Evolutionary conservation across 1,140 invertebrate species (phyloP).

Genomic region (Stegodyphus dumicola): DNA sequence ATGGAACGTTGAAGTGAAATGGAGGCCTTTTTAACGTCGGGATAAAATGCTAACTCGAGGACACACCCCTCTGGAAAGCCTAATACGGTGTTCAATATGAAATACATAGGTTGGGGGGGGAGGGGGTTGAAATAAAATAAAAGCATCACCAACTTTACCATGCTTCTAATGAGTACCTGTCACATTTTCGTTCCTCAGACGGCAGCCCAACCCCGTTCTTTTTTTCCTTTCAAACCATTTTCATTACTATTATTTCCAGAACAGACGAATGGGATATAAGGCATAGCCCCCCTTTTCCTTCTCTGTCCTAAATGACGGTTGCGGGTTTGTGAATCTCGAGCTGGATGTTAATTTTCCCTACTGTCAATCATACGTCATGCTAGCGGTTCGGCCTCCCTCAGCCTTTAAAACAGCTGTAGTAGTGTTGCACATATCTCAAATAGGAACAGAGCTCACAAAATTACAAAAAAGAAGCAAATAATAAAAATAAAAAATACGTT

Average conservation of each 20-base stretch:
- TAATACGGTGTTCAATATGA: neutral
- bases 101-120: neutral
- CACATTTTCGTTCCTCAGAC: conserved; percentile 32
- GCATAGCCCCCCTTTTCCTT: neutral
- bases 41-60: conserved; percentile 49
- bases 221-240: conserved; percentile 48
- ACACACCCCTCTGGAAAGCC: conserved; percentile 31
- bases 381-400: conserved; percentile 21
- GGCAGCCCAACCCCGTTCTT: neutral
- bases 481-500: neutral
- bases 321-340: conserved; percentile 54
- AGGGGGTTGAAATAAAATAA: conserved; percentile 17
- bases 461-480: neutral
- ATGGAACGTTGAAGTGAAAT: neutral
- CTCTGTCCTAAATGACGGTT: conserved; percentile 50
- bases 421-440: conserved; percentile 37
- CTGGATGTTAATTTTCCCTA: conserved; percentile 57
- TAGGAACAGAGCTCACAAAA: conserved; percentile 1
- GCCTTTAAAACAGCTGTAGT: conserved; percentile 51
- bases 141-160: conserved; percentile 29
- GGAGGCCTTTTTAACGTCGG: conserved; percentile 40
- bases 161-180: conserved; percentile 58
- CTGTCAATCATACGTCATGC: conserved; percentile 54
- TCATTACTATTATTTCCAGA: conserved; percentile 57
- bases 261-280: conserved; percentile 56